Evolutionary conservation across 2,888 invertebrate species (phyloP).

Genomic region (Lottia gigantea): DNA sequence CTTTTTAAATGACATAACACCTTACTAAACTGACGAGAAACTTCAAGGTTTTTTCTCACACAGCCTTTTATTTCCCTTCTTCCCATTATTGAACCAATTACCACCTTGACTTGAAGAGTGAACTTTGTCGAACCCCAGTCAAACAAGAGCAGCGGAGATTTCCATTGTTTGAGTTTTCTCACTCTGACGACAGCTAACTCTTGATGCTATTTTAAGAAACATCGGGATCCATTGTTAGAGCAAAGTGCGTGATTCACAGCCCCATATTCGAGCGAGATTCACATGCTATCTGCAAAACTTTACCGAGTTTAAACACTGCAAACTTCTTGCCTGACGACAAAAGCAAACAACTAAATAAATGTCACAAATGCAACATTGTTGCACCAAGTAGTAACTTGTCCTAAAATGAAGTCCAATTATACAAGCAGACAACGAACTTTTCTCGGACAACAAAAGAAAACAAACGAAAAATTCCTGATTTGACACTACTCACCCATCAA

Average conservation of each 20-base stretch:
- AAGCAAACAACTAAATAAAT: background rate
- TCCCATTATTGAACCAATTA: background rate
- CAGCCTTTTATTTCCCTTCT: too few relatives aligned
- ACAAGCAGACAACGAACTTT: too few relatives aligned
- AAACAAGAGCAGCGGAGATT: background rate
- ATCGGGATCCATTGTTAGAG: background rate
- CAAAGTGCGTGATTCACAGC: background rate
- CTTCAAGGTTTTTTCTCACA: too few relatives aligned
- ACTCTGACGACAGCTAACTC: background rate
- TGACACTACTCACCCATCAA: too few relatives aligned
- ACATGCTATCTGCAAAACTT: background rate
- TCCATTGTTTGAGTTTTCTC: background rate
- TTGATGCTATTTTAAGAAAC: slow-evolving; percentile 4
- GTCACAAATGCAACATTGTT: background rate
- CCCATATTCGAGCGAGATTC: background rate
- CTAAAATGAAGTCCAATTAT: too few relatives aligned
- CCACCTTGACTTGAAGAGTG: slow-evolving; percentile 5
- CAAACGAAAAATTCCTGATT: too few relatives aligned
- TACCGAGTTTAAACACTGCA: background rate
- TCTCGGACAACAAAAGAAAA: too few relatives aligned
- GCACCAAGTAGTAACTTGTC: background rate
- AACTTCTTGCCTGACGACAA: background rate
- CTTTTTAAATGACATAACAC: too few relatives aligned
- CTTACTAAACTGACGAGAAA: too few relatives aligned
- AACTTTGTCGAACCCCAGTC: slow-evolving; percentile 2